phyloP scores from a whole-genome alignment of 1,140 invertebrate species.

The Macrosteles quadrilineatus region DNA sequence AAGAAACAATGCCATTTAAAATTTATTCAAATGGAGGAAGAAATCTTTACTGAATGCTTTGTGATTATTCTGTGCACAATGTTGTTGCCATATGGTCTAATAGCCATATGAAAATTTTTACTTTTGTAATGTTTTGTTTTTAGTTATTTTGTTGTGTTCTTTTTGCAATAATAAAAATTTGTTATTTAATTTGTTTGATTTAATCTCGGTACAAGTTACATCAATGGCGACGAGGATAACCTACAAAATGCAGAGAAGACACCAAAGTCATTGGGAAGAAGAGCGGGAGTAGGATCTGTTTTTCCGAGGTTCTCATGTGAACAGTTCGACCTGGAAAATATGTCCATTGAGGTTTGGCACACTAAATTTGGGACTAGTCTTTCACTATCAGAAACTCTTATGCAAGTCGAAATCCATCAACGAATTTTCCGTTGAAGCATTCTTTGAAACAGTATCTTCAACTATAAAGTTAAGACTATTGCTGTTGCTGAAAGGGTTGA shows the following conservation, averaged over 20 bases:
- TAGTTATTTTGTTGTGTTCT: too few species aligned
- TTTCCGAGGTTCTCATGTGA: background rate
- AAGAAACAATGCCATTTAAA: too few species aligned
- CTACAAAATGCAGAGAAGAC: background rate
- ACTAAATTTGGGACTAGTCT: background rate
- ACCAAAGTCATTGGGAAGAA: background rate
- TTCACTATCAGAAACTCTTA: background rate
- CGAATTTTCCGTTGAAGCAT: background rate
- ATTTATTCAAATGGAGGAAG: too few species aligned
- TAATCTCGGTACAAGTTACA: too few species aligned
- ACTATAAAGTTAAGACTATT: background rate
- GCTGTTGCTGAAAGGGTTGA: slow-evolving; percentile 13
- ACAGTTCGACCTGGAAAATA: slow-evolving; percentile 1
- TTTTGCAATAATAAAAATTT: too few species aligned
- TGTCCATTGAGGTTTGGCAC: slow-evolving; percentile 2
- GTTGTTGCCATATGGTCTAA: too few species aligned
- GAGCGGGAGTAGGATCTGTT: background rate
- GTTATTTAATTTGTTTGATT: too few species aligned
- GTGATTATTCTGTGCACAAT: too few species aligned
- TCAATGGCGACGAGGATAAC: too few species aligned
- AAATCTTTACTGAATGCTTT: too few species aligned
- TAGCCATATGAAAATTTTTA: too few species aligned
- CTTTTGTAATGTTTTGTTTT: too few species aligned
- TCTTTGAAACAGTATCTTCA: background rate
- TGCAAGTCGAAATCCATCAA: background rate